A percentile compares a stretch with the other conserved stretches of the same genome.
Conservation (phyloP, 2,888 invertebrate species). For the Junonia oenone region DNA sequence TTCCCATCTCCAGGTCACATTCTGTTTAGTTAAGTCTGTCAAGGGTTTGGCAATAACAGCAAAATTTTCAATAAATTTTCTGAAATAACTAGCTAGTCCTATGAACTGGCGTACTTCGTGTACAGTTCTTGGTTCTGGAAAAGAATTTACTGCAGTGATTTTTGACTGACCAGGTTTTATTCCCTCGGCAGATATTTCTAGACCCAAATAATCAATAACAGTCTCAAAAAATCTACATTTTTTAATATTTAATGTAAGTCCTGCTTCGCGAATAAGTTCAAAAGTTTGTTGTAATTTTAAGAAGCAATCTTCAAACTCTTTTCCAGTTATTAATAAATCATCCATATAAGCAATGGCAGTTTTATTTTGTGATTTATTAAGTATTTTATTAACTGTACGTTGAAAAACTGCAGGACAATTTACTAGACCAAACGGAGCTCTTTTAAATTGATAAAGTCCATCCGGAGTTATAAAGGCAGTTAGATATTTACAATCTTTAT, state of each 20-base stretch:
- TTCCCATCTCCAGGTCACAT: no score
- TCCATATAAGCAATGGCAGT: not conserved
- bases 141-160: not conserved
- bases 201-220: not conserved
- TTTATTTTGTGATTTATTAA: not conserved
- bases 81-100: conserved; percentile 34
- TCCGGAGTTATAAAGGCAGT: not conserved
- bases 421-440: not conserved
- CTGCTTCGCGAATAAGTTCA: not conserved
- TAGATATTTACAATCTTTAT: not conserved
- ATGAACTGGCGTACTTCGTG: conserved; percentile 31
- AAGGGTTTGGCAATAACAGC: conserved; percentile 24
- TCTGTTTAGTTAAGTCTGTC: no score
- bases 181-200: not conserved
- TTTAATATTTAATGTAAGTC: not conserved
- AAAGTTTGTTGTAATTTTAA: not conserved
- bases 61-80: conserved; percentile 34
- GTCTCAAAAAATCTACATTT: conserved; percentile 2
- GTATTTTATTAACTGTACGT: not conserved
- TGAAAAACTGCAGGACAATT: not conserved
- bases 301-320: not conserved
- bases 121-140: not conserved
- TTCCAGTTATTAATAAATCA: not conserved
- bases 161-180: not conserved
- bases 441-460: not conserved